Base-by-base conservation (phyloP, 1,140 invertebrate genomes). In the Leguminivora glycinivorella region DNA sequence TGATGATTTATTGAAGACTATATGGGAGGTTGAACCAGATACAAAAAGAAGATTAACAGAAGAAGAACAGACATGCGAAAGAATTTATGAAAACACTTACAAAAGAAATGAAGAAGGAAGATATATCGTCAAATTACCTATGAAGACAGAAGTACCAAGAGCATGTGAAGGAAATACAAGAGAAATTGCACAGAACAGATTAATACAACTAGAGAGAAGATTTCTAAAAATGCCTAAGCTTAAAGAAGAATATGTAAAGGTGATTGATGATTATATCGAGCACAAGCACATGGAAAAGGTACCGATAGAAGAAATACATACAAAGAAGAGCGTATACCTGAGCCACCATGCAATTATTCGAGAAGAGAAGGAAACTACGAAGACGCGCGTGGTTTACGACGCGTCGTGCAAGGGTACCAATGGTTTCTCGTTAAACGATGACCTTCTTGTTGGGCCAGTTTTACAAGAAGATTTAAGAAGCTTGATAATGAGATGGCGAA, bases 351-450 rank as follows among this genome's bases (percentile, higher is more conserved):
- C 76, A 10, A 69, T 78, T 2, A 38, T 77, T 25, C 70, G 74
- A 52, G 56, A 71, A 24, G 66, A 74, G 0, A 75, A 74, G 17
- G 73, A 74, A 43, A 73, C 73, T 5, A 73, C 74, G 1, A 71
- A 69, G n/a, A 67, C 67, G 19, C 69, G 75, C 1, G 58, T 77
- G 25, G 78, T 80, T 1, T 75, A 74, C 25, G 68, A 77, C 43
- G 75, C 70, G 0, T 80, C 75, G 10, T 70, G 63, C 31, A 75
- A 75, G 26, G 67, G 70, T 29, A 25, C 56, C 3, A 74, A 76
- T 43, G 58, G 67, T 14, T 67, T 70, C 12, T 85, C 79, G 10
- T 56, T 84, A 31, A 83, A 84, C 43, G 78, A 84, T 47, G 63
- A 76, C 29, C 47, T 76, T 0, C 29, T 74, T 12, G 58, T 72